Percentiles rank a stretch among this genome's conserved stretches.
phyloP scores from a whole-genome alignment of 2,797 vertebrate species.

The Micropoecilia bifurca region DNA sequence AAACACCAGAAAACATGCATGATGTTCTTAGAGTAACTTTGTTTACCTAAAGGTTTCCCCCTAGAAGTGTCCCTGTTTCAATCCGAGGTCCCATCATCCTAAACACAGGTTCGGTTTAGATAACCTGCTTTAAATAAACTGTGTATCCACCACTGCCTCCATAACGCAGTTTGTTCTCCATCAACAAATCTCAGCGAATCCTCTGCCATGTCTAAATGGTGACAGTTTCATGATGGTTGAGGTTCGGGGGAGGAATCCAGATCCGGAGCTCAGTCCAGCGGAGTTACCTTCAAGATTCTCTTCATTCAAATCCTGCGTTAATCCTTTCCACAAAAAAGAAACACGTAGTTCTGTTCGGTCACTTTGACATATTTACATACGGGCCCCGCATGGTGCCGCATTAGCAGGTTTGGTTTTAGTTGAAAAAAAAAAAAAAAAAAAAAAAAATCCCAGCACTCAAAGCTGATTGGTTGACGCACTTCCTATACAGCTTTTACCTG shows the following conservation, averaged over 20 bases:
- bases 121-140: conserved; percentile 28
- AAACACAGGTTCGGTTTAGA: conserved; percentile 46
- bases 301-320: not conserved
- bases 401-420: conserved; percentile 1
- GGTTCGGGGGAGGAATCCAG: not conserved
- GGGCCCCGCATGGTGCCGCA: not conserved
- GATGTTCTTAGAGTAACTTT: not conserved
- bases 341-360: not conserved
- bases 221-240: not conserved
- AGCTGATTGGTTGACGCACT: conserved; percentile 43
- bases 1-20: not conserved
- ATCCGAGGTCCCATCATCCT: conserved; percentile 74
- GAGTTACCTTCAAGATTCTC: not conserved
- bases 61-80: conserved; percentile 13
- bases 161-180: conserved; percentile 42
- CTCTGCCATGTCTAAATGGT: conserved; percentile 42
- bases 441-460: conserved; percentile 17
- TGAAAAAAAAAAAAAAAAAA: not conserved
- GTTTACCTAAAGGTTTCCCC: conserved; percentile 60
- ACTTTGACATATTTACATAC: not conserved
- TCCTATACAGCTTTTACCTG: not conserved
- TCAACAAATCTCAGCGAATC: conserved; percentile 24
- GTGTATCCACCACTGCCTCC: conserved; percentile 25
- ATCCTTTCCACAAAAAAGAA: not conserved
- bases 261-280: conserved; percentile 1